These are phyloP conservation scores for Hyles euphorbiae DNA, from an alignment of 1,140 invertebrate genomes.

Conservation along the genomic window DNA sequence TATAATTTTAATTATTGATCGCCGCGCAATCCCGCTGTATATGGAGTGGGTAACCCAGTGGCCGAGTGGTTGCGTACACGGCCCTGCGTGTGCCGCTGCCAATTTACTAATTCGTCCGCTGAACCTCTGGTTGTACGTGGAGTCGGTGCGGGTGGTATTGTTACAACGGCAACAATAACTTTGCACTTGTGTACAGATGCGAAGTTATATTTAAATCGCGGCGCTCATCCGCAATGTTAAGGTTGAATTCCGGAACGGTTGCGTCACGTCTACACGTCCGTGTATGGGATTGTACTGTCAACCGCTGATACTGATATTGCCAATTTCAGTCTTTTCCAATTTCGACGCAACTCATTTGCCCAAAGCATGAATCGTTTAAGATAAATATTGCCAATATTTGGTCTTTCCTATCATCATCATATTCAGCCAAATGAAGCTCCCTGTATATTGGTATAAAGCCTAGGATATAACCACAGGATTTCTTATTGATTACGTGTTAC, in stretches of 20 bases:
- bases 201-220: constrained; percentile 53
- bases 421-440: too few species aligned
- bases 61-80: constrained; percentile 18
- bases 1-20: constrained; percentile 11
- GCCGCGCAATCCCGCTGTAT: constrained; percentile 6
- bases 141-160: constrained; percentile 17
- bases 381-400: too few species aligned
- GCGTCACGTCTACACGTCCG: constrained; percentile 36
- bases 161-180: constrained; percentile 35
- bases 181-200: constrained; percentile 47
- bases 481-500: too few species aligned
- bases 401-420: too few species aligned
- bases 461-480: too few species aligned
- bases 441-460: too few species aligned
- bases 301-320: too few species aligned
- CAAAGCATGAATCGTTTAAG: too few species aligned
- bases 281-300: constrained; percentile 18
- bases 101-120: neutral
- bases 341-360: too few species aligned
- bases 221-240: constrained; percentile 60
- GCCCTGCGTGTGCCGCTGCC: neutral
- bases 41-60: constrained; percentile 22
- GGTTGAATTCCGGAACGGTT: constrained; percentile 56
- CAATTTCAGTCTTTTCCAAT: too few species aligned
- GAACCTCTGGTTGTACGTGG: neutral